Evolutionary conservation across 2,797 vertebrate genomes (phyloP).

Genomic region (Centroberyx gerrardi): DNA sequence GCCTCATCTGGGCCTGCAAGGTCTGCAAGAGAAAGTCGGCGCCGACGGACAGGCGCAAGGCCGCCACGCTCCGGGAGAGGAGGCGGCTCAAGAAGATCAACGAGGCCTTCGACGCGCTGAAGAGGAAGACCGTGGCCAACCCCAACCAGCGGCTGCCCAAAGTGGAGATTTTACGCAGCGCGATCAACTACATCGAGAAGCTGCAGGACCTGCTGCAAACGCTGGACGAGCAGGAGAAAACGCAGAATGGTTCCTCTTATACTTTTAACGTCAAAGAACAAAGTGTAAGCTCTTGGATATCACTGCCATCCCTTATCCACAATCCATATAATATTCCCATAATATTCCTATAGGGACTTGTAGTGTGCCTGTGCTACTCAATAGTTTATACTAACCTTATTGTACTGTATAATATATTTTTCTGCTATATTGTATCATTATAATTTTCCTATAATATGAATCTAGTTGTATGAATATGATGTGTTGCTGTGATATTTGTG

Average conservation of each 20-base stretch:
- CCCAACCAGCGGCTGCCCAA: constrained; percentile 98
- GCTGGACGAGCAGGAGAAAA: constrained; percentile 93
- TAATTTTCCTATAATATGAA: too few species aligned
- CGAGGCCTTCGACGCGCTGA: constrained; percentile 97
- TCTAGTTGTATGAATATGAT: too few species aligned
- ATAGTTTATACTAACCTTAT: too few species aligned
- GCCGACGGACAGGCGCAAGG: constrained; percentile 95
- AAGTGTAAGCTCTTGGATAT: constrained; percentile 71
- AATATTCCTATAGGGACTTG: background rate
- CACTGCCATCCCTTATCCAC: background rate
- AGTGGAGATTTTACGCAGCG: constrained; percentile 98
- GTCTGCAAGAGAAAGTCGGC: constrained; percentile 96
- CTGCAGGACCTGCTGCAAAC: constrained; percentile 94
- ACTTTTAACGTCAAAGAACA: constrained; percentile 78
- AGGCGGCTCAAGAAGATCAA: constrained; percentile 98
- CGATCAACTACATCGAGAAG: constrained; percentile 97
- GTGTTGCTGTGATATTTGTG: too few species aligned
- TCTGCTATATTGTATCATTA: too few species aligned
- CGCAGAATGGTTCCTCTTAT: constrained; percentile 84
- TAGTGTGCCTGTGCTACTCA: background rate
- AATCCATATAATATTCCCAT: background rate
- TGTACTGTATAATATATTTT: too few species aligned
- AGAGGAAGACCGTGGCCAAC: constrained; percentile 95
- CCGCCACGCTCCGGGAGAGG: constrained; percentile 95
- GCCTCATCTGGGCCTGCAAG: constrained; percentile 98